phyloP scores from a whole-genome alignment of 2,797 vertebrate genomes.

The Graptemys geographica region DNA sequence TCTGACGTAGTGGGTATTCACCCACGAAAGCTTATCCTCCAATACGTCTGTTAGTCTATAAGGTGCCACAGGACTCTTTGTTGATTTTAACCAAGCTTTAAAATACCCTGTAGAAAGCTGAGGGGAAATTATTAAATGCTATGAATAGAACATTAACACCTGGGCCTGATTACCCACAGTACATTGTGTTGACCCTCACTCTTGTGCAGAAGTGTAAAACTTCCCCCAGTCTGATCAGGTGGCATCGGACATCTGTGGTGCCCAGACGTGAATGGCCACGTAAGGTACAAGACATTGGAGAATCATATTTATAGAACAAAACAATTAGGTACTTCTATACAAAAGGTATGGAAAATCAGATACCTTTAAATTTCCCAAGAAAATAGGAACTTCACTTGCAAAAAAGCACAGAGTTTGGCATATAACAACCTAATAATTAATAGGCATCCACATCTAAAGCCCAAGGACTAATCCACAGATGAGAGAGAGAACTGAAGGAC shows the following conservation, averaged over 20 bases:
- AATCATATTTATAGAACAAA: neutral
- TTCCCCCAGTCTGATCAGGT: too few relatives aligned
- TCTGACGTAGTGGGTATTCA: too few relatives aligned
- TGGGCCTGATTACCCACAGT: neutral
- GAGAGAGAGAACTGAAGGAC: neutral
- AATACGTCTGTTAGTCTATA: too few relatives aligned
- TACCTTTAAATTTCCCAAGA: neutral
- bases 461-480: accelerated
- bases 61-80: too few relatives aligned
- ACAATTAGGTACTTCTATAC: neutral
- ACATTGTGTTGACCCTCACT: neutral
- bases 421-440: neutral
- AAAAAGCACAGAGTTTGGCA: neutral
- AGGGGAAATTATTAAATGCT: neutral
- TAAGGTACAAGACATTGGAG: neutral
- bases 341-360: neutral
- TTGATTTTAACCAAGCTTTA: neutral
- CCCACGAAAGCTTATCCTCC: too few relatives aligned
- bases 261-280: neutral
- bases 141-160: neutral
- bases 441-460: neutral
- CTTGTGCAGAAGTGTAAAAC: neutral
- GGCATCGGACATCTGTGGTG: accelerated
- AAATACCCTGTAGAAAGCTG: neutral
- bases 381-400: neutral